Evolutionary conservation across 2,888 invertebrate species (phyloP).

Genomic region (Octonoba sinensis): DNA sequence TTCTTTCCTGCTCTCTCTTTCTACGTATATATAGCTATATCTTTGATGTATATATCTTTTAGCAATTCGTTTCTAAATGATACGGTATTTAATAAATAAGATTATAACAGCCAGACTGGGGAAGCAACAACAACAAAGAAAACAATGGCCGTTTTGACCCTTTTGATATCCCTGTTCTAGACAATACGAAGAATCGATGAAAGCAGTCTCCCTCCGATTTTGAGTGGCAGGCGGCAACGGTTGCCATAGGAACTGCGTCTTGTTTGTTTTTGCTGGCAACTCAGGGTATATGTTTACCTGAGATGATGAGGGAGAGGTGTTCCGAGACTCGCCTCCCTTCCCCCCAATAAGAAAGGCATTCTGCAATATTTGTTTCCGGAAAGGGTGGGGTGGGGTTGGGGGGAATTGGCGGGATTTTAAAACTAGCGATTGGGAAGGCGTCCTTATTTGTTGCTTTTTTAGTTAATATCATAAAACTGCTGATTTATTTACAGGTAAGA

Average conservation of each 20-base stretch:
- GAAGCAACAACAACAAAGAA: neutral
- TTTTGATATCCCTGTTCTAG: constrained; percentile 10
- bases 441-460: neutral
- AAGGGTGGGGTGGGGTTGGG: too few species aligned
- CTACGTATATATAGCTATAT: too few species aligned
- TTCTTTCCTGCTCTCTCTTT: neutral
- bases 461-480: too few species aligned
- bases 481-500: too few species aligned
- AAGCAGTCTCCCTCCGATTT: constrained; percentile 4
- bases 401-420: neutral
- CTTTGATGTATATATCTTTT: too few species aligned
- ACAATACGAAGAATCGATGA: constrained; percentile 31
- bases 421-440: neutral
- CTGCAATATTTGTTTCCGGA: too few species aligned
- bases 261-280: constrained; percentile 46
- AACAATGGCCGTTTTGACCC: neutral
- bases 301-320: neutral
- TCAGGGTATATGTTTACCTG: constrained; percentile 46
- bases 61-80: too few species aligned
- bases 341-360: too few species aligned
- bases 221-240: constrained; percentile 26
- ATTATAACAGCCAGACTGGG: neutral
- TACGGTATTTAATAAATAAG: constrained; percentile 32
- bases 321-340: too few species aligned
- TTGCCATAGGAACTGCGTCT: constrained; percentile 55